Conservation (phyloP, 2,797 vertebrate genomes). For the Acipenser ruthenus region DNA sequence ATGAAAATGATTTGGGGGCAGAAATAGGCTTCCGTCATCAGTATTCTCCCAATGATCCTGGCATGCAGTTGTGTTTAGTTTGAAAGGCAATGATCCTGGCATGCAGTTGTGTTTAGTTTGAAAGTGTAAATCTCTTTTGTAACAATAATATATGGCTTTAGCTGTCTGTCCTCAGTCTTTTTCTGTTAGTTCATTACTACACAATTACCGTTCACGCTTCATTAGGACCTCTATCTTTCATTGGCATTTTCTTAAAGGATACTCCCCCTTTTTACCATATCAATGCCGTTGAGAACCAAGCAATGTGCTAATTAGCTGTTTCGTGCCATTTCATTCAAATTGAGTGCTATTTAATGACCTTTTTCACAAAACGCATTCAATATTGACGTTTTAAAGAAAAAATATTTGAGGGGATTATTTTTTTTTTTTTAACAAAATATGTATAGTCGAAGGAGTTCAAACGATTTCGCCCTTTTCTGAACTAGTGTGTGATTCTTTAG, state of each 20-base stretch:
- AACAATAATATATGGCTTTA: slow-evolving; percentile 93
- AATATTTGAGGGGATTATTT: no score
- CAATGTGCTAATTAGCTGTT: slow-evolving; percentile 94
- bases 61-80: slow-evolving; percentile 95
- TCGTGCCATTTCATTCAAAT: slow-evolving; percentile 78
- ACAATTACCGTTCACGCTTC: slow-evolving; percentile 99
- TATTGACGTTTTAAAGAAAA: slow-evolving; percentile 18
- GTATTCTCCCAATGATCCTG: slow-evolving; percentile 75
- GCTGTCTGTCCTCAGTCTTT: slow-evolving; percentile 94
- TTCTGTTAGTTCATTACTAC: slow-evolving; percentile 99
- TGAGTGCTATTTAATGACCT: slow-evolving; percentile 51
- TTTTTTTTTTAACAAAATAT: no score
- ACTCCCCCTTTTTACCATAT: slow-evolving; percentile 84
- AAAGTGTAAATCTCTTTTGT: slow-evolving; percentile 99
- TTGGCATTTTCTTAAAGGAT: slow-evolving; percentile 66
- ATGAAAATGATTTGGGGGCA: slow-evolving; percentile 86
- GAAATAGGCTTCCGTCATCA: slow-evolving; percentile 71
- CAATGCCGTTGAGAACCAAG: slow-evolving; percentile 76
- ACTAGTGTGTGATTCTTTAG: no score
- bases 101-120: slow-evolving; percentile 94
- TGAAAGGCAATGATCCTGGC: slow-evolving; percentile 64
- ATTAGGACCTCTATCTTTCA: slow-evolving; percentile 95
- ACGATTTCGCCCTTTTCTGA: no score
- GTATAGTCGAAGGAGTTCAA: no score
- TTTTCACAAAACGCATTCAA: slow-evolving; percentile 28